phyloP scores from a whole-genome alignment of 30 jellyfish, hydroid and myxozoan genomes.

The Pelagia noctiluca region DNA sequence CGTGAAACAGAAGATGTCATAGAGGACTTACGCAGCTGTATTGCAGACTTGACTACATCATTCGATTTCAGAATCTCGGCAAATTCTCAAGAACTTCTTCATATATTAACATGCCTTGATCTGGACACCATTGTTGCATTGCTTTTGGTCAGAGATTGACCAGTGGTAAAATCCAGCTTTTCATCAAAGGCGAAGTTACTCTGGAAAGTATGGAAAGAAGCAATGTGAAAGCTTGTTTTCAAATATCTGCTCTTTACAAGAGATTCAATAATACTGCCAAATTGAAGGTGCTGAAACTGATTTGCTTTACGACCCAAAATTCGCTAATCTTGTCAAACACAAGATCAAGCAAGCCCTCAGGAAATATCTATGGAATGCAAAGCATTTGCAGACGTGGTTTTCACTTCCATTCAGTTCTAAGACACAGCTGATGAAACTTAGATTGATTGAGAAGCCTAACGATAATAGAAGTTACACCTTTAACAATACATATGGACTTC shows the following conservation, averaged over 20 bases:
- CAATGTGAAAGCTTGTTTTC: not conserved
- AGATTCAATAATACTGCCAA: not conserved
- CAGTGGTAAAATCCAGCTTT: not conserved
- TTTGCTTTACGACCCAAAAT: not conserved
- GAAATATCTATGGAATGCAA: not conserved
- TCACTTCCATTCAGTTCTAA: not conserved
- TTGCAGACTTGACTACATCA: not conserved
- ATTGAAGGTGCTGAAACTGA: not conserved
- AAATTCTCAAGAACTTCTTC: not conserved
- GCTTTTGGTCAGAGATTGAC: not conserved
- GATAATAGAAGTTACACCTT: not conserved
- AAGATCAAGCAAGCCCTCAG: not conserved
- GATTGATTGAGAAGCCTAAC: not conserved
- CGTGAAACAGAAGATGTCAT: not conserved
- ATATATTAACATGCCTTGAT: not conserved
- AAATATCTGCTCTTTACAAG: not conserved
- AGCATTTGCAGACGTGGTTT: not conserved
- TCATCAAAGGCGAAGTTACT: not conserved
- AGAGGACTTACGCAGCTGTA: not conserved
- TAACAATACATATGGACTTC: not conserved
- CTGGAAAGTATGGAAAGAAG: not conserved
- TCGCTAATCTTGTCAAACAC: not conserved
- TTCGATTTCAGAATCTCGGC: not conserved
- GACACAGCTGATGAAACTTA: not conserved
- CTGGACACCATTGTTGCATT: not conserved